Percentiles rank a stretch among this genome's conserved stretches.
phyloP scores from a whole-genome alignment of 2,888 invertebrate genomes.

The Leucozona laternaria region DNA sequence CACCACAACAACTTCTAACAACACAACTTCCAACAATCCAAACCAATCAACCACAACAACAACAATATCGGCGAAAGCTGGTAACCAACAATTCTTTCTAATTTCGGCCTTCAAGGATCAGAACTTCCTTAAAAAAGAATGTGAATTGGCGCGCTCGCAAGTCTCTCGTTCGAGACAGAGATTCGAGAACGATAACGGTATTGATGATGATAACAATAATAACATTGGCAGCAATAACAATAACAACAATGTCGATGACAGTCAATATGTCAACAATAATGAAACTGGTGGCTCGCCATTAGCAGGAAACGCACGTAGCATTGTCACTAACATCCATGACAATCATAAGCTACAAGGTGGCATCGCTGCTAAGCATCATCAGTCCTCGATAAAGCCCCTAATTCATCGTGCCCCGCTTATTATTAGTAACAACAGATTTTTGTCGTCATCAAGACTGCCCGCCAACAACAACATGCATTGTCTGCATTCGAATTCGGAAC shows the following conservation, averaged over 20 bases:
- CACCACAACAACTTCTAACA: constrained; percentile 36
- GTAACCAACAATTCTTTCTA: constrained; percentile 81
- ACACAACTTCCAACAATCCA: constrained; percentile 41
- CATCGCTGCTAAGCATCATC: constrained; percentile 26
- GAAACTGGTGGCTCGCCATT: constrained; percentile 55
- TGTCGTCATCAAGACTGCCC: constrained; percentile 56
- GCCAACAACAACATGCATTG: constrained; percentile 76
- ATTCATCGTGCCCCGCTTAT: constrained; percentile 74
- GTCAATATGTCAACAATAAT: constrained; percentile 66
- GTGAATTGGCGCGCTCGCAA: constrained; percentile 83
- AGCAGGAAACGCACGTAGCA: constrained; percentile 61
- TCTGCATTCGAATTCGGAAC: constrained; percentile 65
- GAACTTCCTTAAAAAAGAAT: constrained; percentile 82
- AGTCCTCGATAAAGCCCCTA: constrained; percentile 71
- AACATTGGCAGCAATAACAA: constrained; percentile 50
- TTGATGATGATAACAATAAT: constrained; percentile 54
- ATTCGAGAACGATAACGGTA: constrained; percentile 50
- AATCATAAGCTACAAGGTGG: constrained; percentile 72
- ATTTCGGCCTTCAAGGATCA: constrained; percentile 81
- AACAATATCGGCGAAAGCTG: constrained; percentile 78
- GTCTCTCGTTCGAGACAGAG: constrained; percentile 76
- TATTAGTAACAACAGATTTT: constrained; percentile 56
- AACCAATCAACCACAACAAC: constrained; percentile 37
- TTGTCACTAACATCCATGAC: constrained; percentile 76
- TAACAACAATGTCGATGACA: constrained; percentile 41